phyloP scores from a whole-genome alignment of 1,140 invertebrate species.

The Drosophila pallidifrons region DNA sequence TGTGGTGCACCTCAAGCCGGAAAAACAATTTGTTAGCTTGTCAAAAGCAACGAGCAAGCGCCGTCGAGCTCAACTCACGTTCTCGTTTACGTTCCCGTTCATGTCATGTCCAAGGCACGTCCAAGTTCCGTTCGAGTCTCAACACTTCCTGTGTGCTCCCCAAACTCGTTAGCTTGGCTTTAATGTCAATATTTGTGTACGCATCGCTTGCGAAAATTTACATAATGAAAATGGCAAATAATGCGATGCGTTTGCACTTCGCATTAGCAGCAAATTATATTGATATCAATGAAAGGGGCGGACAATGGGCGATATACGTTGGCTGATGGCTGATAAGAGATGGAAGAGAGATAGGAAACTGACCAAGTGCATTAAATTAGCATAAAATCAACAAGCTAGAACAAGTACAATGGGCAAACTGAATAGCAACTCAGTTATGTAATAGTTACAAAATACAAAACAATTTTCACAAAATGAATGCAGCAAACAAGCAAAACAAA shows the following conservation, averaged over 20 bases:
- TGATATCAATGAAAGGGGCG: slow-evolving; percentile 57
- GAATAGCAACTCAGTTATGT: slow-evolving; percentile 41
- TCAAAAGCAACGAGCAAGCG: slow-evolving; percentile 66
- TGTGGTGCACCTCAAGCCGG: slow-evolving; percentile 79
- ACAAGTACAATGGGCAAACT: slow-evolving; percentile 15
- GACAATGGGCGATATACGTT: not conserved
- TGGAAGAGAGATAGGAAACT: not conserved
- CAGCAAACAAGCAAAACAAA: slow-evolving; percentile 58
- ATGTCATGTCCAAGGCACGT: slow-evolving; percentile 42
- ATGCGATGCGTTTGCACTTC: slow-evolving; percentile 58
- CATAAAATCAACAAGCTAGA: slow-evolving; percentile 72
- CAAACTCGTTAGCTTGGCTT: slow-evolving; percentile 70
- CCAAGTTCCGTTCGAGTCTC: slow-evolving; percentile 46
- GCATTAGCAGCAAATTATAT: slow-evolving; percentile 78
- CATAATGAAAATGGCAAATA: slow-evolving; percentile 76
- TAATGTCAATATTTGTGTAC: slow-evolving; percentile 60
- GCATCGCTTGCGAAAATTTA: slow-evolving; percentile 55
- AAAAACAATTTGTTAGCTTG: slow-evolving; percentile 81
- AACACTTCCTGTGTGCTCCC: slow-evolving; percentile 33
- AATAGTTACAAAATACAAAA: slow-evolving; percentile 65
- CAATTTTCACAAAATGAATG: slow-evolving; percentile 60
- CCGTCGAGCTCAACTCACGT: slow-evolving; percentile 13
- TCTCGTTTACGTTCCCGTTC: slow-evolving; percentile 53
- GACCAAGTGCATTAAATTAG: slow-evolving; percentile 76
- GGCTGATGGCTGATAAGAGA: slow-evolving; percentile 1